These are phyloP conservation scores for Clanis bilineata DNA, from an alignment of 2,888 invertebrate genomes.

Conservation along the genomic window DNA sequence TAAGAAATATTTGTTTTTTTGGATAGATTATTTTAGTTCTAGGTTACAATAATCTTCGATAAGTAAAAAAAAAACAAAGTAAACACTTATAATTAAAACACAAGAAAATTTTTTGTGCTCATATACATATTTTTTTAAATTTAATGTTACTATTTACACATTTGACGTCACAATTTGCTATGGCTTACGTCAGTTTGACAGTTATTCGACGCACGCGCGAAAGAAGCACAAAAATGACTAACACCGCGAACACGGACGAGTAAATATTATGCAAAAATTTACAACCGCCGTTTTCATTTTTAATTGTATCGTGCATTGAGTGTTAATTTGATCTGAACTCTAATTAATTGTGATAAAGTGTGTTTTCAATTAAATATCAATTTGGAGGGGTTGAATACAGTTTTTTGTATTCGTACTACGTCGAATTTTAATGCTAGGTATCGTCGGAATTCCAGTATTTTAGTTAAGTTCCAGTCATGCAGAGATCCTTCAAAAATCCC, in stretches of 20 bases:
- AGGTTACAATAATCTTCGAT: no score
- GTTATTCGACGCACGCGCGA: conserved; percentile 4
- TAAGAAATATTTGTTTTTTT: no score
- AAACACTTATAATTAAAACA: no score
- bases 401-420: conserved; percentile 5
- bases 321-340: conserved; percentile 24
- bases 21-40: no score
- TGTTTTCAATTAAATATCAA: background rate
- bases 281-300: conserved; percentile 28
- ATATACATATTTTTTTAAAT: background rate
- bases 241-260: conserved; percentile 6
- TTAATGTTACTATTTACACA: background rate
- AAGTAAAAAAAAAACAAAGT: no score
- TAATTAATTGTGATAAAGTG: conserved; percentile 16
- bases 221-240: conserved; percentile 13
- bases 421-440: conserved; percentile 28
- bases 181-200: conserved; percentile 8
- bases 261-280: conserved; percentile 23
- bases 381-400: conserved; percentile 8
- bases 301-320: conserved; percentile 26
- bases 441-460: background rate
- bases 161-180: background rate
- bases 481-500: background rate
- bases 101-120: no score
- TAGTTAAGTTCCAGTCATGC: background rate